Conservation (phyloP, 1,140 invertebrate genomes). For the Drosophila repletoides region DNA sequence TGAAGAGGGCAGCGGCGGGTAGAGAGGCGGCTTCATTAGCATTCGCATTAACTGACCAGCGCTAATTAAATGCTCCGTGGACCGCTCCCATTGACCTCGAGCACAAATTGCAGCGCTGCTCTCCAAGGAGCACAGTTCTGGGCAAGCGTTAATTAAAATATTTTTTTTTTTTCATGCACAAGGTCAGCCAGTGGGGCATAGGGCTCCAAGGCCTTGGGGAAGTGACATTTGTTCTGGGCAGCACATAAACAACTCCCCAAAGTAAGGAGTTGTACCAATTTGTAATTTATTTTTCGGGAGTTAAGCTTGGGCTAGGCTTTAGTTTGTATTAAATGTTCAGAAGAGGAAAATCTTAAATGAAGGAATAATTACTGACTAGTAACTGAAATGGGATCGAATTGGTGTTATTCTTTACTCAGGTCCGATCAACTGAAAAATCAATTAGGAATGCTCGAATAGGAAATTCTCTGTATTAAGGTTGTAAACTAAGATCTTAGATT, state of each 20-base stretch:
- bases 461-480: too few species aligned
- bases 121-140: constrained; percentile 49
- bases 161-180: constrained; percentile 42
- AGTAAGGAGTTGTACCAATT: not conserved
- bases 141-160: constrained; percentile 49
- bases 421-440: too few species aligned
- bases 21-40: constrained; percentile 53
- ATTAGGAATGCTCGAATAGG: too few species aligned
- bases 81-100: constrained; percentile 36
- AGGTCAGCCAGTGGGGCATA: constrained; percentile 48
- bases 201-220: constrained; percentile 38
- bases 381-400: too few species aligned
- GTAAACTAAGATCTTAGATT: too few species aligned
- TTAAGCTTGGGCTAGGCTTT: too few species aligned
- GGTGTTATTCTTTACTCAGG: too few species aligned
- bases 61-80: constrained; percentile 59
- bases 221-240: constrained; percentile 47
- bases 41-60: constrained; percentile 62
- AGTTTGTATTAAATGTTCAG: too few species aligned
- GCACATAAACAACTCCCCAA: constrained; percentile 26
- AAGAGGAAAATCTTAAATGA: too few species aligned
- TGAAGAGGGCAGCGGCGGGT: too few species aligned
- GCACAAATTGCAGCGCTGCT: constrained; percentile 39
- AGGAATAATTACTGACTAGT: too few species aligned
- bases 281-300: not conserved